Evolutionary conservation across 2,797 vertebrate species (phyloP).

Genomic region (Bradypodion pumilum): DNA sequence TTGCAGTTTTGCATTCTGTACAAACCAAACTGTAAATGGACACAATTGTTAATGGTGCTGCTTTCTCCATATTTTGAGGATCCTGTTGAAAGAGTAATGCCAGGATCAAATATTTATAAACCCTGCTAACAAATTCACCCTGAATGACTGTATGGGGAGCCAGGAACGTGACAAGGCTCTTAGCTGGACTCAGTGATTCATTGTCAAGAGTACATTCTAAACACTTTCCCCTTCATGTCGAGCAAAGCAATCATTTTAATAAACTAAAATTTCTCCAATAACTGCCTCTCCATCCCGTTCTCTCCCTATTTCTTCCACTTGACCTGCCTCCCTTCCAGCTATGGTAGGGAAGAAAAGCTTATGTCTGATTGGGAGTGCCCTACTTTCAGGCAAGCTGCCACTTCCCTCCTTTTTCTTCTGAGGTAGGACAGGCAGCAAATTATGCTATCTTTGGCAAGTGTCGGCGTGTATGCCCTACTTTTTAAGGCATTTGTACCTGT

Average conservation of each 20-base stretch:
- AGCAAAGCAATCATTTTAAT: conserved; percentile 10
- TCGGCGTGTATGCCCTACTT: conserved; percentile 23
- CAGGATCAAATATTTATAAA: conserved; percentile 30
- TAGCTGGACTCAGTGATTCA: conserved; percentile 3
- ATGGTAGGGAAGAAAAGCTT: conserved; percentile 1
- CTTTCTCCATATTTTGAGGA: conserved; percentile 28
- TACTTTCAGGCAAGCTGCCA: conserved; percentile 28
- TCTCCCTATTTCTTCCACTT: background rate
- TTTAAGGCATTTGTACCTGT: background rate
- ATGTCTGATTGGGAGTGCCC: conserved; percentile 13
- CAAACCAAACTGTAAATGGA: conserved; percentile 19
- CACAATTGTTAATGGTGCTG: background rate
- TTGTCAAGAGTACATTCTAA: background rate
- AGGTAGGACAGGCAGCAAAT: conserved; percentile 24
- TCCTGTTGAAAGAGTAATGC: conserved; percentile 22
- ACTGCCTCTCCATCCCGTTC: background rate
- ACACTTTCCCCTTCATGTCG: background rate
- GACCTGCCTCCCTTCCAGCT: conserved; percentile 1
- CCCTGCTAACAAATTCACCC: conserved; percentile 19
- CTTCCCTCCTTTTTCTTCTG: background rate
- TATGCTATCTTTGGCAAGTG: conserved; percentile 21
- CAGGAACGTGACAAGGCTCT: conserved; percentile 14
- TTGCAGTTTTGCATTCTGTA: background rate
- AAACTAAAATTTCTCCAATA: background rate
- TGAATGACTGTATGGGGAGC: conserved; percentile 5